Evolutionary conservation across 2,888 invertebrate species (phyloP).

Genomic region (Thumatha senex): DNA sequence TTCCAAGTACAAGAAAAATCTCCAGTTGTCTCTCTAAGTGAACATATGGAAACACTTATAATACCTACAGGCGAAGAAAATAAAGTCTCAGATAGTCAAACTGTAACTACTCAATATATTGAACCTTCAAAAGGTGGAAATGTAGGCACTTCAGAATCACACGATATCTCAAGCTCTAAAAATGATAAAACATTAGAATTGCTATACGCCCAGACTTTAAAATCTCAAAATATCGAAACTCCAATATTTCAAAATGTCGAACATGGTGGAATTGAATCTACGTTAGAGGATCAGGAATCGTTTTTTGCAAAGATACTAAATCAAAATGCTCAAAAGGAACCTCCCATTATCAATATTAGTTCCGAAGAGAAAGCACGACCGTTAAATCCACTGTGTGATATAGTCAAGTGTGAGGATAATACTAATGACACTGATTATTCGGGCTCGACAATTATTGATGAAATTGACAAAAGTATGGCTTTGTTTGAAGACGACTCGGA

Average conservation of each 20-base stretch:
- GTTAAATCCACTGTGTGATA: conserved; percentile 54
- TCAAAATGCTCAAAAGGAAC: conserved; percentile 13
- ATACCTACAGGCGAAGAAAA: not conserved
- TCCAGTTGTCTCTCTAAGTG: not conserved
- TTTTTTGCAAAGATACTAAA: conserved; percentile 74
- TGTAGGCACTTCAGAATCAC: not conserved
- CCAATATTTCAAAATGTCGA: not conserved
- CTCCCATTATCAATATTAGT: conserved; percentile 13
- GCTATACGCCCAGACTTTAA: not conserved
- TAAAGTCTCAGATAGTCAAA: not conserved
- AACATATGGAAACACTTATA: not conserved
- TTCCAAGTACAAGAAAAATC: conserved; percentile 40
- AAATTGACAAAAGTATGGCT: conserved; percentile 76
- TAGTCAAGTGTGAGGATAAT: conserved; percentile 58
- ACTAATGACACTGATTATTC: conserved; percentile 72
- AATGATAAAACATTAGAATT: not conserved
- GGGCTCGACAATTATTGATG: conserved; percentile 72
- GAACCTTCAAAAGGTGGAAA: not conserved
- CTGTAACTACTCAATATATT: not conserved
- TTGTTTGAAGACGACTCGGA: conserved; percentile 69
- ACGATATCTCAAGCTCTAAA: not conserved
- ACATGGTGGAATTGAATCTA: conserved; percentile 44
- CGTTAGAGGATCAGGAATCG: conserved; percentile 69
- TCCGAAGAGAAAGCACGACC: conserved; percentile 31
- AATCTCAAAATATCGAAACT: not conserved